phyloP scores from a whole-genome alignment of 2,113 vertebrate species.

The Phocoena phocoena region DNA sequence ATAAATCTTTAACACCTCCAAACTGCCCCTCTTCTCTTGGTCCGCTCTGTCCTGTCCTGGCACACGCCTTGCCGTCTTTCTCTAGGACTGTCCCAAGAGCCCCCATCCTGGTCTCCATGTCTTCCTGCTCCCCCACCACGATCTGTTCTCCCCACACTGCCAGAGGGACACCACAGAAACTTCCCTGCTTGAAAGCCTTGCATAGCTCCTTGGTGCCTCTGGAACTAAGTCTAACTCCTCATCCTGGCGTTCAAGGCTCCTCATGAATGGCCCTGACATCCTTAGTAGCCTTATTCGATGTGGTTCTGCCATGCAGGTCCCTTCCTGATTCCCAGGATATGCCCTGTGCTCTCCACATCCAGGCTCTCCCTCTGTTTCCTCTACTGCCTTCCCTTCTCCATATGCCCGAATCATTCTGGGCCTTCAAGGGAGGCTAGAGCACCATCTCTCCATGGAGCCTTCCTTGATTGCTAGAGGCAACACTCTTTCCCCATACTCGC shows the following conservation, averaged over 20 bases:
- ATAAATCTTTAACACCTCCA: neutral
- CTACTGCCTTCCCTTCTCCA: neutral
- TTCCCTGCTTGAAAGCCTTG: neutral
- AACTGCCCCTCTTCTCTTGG: fast-evolving
- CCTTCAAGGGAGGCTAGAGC: neutral
- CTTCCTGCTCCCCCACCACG: neutral
- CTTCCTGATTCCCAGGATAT: neutral
- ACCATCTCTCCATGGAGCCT: neutral
- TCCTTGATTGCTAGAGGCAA: neutral
- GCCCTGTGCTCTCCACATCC: neutral
- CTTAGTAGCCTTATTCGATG: neutral
- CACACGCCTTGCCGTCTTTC: neutral
- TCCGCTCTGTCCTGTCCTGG: neutral
- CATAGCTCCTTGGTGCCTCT: neutral
- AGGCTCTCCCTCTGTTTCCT: neutral
- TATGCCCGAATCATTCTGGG: neutral
- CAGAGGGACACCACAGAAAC: neutral
- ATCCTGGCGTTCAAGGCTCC: neutral
- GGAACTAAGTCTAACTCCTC: neutral
- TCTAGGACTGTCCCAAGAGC: neutral
- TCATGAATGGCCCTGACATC: neutral
- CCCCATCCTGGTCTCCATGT: neutral
- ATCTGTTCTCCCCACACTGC: neutral
- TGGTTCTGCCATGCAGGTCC: neutral
- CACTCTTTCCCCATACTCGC: neutral